A percentile compares a stretch with the other conserved stretches of the same genome.
Conservation (phyloP, 2,888 invertebrate species). For the Drosophila ezoana region DNA sequence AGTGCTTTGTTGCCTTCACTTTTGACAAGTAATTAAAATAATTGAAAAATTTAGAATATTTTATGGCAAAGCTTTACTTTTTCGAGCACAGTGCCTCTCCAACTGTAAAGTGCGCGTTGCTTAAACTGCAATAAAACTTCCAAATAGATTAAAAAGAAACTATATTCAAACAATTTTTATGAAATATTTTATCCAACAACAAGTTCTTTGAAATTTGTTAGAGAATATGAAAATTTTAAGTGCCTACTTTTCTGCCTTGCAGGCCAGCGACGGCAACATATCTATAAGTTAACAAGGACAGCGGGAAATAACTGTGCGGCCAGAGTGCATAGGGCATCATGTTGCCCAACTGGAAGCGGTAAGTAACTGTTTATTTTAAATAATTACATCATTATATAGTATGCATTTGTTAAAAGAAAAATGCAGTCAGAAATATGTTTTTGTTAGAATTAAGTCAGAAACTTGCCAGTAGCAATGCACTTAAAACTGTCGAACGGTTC, state of each 20-base stretch:
- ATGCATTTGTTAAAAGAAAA: too few relatives aligned
- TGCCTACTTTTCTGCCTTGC: constrained; percentile 64
- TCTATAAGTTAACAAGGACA: constrained; percentile 67
- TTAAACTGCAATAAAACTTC: not conserved
- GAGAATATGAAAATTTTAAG: constrained; percentile 49
- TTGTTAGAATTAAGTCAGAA: too few relatives aligned
- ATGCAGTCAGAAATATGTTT: too few relatives aligned
- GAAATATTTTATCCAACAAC: not conserved
- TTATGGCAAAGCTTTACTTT: constrained; percentile 4
- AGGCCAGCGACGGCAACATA: constrained; percentile 76
- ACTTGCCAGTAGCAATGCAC: not conserved
- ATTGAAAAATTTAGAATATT: not conserved
- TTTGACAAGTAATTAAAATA: constrained; percentile 1
- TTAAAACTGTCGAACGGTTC: not conserved
- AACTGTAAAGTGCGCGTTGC: constrained; percentile 39
- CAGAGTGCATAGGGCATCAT: constrained; percentile 82
- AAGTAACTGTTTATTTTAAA: too few relatives aligned
- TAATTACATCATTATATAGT: too few relatives aligned
- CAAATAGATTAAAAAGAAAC: not conserved
- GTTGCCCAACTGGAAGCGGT: constrained; percentile 85
- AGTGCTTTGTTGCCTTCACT: not conserved
- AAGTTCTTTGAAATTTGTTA: constrained; percentile 4
- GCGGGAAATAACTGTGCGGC: constrained; percentile 65
- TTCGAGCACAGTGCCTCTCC: constrained; percentile 24
- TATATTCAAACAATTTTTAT: not conserved